Conservation (phyloP, 1,140 invertebrate species). For the Gonioctena quinquepunctata region DNA sequence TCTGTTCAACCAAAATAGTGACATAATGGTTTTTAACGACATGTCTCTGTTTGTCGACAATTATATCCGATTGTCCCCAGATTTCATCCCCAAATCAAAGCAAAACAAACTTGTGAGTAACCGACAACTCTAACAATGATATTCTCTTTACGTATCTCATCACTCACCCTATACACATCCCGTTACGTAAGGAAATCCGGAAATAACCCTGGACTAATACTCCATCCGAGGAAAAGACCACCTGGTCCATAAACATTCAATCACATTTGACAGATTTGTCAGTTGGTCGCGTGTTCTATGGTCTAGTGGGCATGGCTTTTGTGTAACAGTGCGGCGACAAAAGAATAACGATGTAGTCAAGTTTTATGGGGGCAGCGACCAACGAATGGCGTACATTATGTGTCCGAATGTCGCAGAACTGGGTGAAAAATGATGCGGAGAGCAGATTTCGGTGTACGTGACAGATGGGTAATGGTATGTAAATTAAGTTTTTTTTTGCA, state of each 20-base stretch:
- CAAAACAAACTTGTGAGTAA: too few species aligned
- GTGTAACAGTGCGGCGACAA: background rate
- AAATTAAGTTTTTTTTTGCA: background rate
- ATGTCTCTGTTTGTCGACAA: too few species aligned
- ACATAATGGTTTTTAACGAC: too few species aligned
- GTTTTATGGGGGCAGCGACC: background rate
- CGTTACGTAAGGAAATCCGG: too few species aligned
- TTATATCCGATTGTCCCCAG: too few species aligned
- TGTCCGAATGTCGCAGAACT: slow-evolving; percentile 3
- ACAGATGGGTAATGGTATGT: slow-evolving; percentile 9
- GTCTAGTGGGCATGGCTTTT: slow-evolving; percentile 14
- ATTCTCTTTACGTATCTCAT: too few species aligned
- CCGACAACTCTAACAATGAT: too few species aligned
- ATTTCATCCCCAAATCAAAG: too few species aligned
- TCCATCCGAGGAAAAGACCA: too few species aligned
- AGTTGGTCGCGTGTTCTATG: slow-evolving; percentile 27
- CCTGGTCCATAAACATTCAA: slow-evolving; percentile 24
- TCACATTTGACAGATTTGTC: slow-evolving; percentile 34
- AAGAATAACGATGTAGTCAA: slow-evolving; percentile 5
- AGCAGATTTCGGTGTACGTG: background rate
- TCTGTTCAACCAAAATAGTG: too few species aligned
- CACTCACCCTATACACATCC: too few species aligned
- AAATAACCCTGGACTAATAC: too few species aligned
- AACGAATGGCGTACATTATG: background rate
- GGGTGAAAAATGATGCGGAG: slow-evolving; percentile 2